Percentiles rank a stretch among this genome's conserved stretches.
These are phyloP conservation scores for Formica selysi DNA, from an alignment of 1,140 invertebrate species.

Conservation along the genomic window DNA sequence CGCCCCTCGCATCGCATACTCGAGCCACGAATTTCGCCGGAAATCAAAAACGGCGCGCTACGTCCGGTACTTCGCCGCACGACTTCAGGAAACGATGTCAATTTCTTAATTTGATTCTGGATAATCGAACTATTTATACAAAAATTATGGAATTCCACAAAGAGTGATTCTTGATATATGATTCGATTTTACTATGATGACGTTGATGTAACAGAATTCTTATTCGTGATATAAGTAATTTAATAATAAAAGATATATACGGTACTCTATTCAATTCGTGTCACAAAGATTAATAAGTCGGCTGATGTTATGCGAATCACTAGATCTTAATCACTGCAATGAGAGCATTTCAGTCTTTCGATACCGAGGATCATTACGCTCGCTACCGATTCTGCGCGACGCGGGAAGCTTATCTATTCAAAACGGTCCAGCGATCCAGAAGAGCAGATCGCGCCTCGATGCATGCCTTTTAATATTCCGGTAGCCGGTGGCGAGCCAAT, in stretches of 20 bases:
- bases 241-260: neutral
- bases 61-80: constrained; percentile 10
- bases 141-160: neutral
- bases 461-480: constrained; percentile 80
- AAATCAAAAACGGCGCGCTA: constrained; percentile 71
- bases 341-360: constrained; percentile 21
- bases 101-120: constrained; percentile 39
- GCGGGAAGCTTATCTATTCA: constrained; percentile 47
- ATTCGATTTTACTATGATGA: neutral
- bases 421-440: constrained; percentile 18
- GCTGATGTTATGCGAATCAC: neutral
- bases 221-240: neutral
- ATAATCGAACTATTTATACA: neutral
- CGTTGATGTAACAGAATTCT: neutral
- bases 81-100: constrained; percentile 38
- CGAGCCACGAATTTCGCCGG: constrained; percentile 56
- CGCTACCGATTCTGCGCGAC: constrained; percentile 43
- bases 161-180: neutral
- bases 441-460: constrained; percentile 37
- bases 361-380: constrained; percentile 49
- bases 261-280: constrained; percentile 9
- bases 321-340: constrained; percentile 8
- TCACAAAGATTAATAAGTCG: neutral
- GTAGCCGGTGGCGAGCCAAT: constrained; percentile 83
- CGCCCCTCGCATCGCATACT: constrained; percentile 39